phyloP scores from a whole-genome alignment of 2,888 invertebrate species.

The Zygaena filipendulae region DNA sequence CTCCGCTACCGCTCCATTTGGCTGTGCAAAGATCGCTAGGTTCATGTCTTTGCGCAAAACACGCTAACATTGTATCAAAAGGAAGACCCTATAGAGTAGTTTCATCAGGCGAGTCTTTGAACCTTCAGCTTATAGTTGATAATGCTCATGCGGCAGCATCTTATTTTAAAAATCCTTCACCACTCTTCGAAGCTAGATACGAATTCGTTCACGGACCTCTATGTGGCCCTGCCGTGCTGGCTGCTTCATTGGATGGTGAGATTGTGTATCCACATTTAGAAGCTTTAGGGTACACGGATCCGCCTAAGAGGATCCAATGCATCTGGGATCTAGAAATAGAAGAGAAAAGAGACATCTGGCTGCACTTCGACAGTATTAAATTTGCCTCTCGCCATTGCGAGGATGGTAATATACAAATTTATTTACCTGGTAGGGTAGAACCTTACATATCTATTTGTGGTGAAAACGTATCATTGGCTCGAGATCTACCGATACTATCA shows the following conservation, averaged over 20 bases:
- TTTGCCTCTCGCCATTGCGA: slow-evolving; percentile 88
- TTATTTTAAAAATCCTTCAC: slow-evolving; percentile 87
- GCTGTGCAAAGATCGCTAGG: slow-evolving; percentile 76
- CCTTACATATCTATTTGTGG: slow-evolving; percentile 87
- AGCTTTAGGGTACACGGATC: slow-evolving; percentile 76
- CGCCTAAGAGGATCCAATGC: slow-evolving; percentile 77
- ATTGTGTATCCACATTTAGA: slow-evolving; percentile 89
- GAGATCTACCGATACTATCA: slow-evolving; percentile 82
- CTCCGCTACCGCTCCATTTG: slow-evolving; percentile 67
- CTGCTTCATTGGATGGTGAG: slow-evolving; percentile 85
- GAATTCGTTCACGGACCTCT: slow-evolving; percentile 91
- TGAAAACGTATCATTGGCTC: slow-evolving; percentile 83
- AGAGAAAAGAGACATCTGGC: slow-evolving; percentile 85
- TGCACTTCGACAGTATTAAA: slow-evolving; percentile 87
- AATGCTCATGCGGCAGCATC: slow-evolving; percentile 87
- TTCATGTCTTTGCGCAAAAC: slow-evolving; percentile 78
- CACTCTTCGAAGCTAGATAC: slow-evolving; percentile 87
- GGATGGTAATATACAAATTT: slow-evolving; percentile 87
- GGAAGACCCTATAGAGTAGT: slow-evolving; percentile 74
- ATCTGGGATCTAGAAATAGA: slow-evolving; percentile 87
- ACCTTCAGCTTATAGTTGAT: slow-evolving; percentile 84
- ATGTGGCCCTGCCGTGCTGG: slow-evolving; percentile 85
- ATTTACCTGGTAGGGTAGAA: slow-evolving; percentile 75
- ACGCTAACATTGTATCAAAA: slow-evolving; percentile 67
- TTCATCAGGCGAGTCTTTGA: slow-evolving; percentile 83